phyloP scores from a whole-genome alignment of 2,113 vertebrate genomes.

The Paralichthys olivaceus region DNA sequence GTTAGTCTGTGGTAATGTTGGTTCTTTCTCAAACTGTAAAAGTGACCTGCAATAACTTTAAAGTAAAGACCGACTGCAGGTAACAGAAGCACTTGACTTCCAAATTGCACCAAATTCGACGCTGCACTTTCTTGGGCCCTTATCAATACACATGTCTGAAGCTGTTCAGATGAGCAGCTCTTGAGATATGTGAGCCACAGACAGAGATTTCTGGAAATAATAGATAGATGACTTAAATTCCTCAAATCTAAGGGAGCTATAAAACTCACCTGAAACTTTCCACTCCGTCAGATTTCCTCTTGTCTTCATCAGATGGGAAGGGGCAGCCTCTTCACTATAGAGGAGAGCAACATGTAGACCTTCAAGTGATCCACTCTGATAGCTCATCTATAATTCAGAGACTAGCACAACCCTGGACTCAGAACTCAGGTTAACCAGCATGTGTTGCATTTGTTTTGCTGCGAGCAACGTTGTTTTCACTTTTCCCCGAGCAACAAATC shows the following conservation, averaged over 20 bases:
- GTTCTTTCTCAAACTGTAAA: too few relatives aligned
- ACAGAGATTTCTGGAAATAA: too few relatives aligned
- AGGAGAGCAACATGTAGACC: conserved; percentile 57
- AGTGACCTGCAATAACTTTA: too few relatives aligned
- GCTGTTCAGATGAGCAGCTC: too few relatives aligned
- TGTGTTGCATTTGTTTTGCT: conserved; percentile 64
- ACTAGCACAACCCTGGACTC: conserved; percentile 54
- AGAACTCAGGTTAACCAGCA: conserved; percentile 71
- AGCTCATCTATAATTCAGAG: conserved; percentile 78
- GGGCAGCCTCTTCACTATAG: conserved; percentile 29
- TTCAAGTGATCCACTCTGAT: conserved; percentile 73
- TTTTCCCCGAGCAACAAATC: conserved; percentile 54
- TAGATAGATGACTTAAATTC: too few relatives aligned
- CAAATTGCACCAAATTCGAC: too few relatives aligned
- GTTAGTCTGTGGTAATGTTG: too few relatives aligned
- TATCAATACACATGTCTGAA: too few relatives aligned
- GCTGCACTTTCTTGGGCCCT: too few relatives aligned
- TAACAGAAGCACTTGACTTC: too few relatives aligned
- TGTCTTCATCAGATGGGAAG: conserved; percentile 8
- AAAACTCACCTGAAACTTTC: conserved; percentile 49
- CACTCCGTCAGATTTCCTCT: conserved; percentile 14
- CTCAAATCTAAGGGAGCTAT: neutral
- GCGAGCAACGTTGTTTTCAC: conserved; percentile 56
- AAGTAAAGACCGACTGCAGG: too few relatives aligned
- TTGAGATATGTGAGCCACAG: too few relatives aligned